A percentile compares a stretch with the other conserved stretches of the same genome.
Evolutionary conservation across 2,888 invertebrate species (phyloP).

Genomic region (Parapristionchus giblindavisi): DNA sequence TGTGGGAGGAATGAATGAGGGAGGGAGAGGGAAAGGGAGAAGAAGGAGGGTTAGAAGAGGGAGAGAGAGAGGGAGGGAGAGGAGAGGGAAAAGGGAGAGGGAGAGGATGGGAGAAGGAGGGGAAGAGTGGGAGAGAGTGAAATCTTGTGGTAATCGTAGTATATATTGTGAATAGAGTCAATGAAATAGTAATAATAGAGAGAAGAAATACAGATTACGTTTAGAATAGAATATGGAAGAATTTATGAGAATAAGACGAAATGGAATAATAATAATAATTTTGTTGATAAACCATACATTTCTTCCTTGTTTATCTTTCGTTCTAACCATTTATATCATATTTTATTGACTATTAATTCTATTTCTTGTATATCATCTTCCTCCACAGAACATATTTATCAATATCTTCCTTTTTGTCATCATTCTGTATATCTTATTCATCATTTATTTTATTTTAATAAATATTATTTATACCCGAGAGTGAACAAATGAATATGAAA

Average conservation of each 20-base stretch:
- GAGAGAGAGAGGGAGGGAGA: not conserved
- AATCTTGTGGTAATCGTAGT: constrained; percentile 1
- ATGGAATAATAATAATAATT: not conserved
- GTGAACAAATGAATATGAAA: too few species aligned
- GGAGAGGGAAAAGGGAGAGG: not conserved
- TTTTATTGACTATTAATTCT: too few species aligned
- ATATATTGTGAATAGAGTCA: not conserved
- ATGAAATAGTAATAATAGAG: not conserved
- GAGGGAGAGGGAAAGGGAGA: not conserved
- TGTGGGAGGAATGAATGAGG: not conserved
- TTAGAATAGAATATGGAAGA: not conserved
- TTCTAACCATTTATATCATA: too few species aligned
- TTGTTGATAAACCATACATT: too few species aligned
- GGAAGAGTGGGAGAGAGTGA: not conserved
- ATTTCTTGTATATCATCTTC: too few species aligned
- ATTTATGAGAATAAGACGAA: not conserved
- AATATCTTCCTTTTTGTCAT: too few species aligned
- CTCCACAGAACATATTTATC: too few species aligned
- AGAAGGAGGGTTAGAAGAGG: not conserved
- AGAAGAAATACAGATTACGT: not conserved
- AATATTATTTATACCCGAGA: too few species aligned
- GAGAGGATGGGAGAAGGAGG: not conserved
- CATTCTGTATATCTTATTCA: too few species aligned
- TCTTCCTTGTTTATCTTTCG: too few species aligned
- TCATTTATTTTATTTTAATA: too few species aligned